A percentile compares a stretch with the other conserved stretches of the same genome.
Evolutionary conservation across 2,888 invertebrate species (phyloP).

Genomic region (Lampropteryx suffumata): DNA sequence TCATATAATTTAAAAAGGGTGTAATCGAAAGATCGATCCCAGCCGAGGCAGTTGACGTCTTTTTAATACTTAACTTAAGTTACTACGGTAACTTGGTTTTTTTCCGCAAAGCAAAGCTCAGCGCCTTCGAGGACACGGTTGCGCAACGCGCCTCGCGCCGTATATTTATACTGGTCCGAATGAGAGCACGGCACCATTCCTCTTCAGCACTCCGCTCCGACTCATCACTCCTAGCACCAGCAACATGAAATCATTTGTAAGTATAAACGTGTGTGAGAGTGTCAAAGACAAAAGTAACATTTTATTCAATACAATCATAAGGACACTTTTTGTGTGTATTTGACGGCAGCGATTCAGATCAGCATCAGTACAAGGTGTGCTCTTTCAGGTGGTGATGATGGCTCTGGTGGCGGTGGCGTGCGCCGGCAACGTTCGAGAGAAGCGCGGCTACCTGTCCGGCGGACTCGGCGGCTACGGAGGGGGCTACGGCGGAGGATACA

Average conservation of each 20-base stretch:
- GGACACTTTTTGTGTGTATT: too few species aligned
- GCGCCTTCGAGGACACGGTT: constrained; percentile 20
- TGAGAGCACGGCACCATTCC: constrained; percentile 17
- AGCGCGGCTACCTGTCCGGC: constrained; percentile 34
- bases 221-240: constrained; percentile 2
- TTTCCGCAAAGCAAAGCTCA: too few species aligned
- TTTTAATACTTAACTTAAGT: too few species aligned
- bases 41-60: too few species aligned
- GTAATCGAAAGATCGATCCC: too few species aligned
- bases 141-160: constrained; percentile 13
- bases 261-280: constrained; percentile 31
- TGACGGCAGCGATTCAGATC: background rate
- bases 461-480: constrained; percentile 32
- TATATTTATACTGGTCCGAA: constrained; percentile 14
- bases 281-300: too few species aligned
- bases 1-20: too few species aligned
- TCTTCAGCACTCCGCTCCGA: constrained; percentile 8
- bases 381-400: constrained; percentile 36
- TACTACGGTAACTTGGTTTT: too few species aligned
- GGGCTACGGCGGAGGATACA: constrained; percentile 10
- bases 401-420: constrained; percentile 32
- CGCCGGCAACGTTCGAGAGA: constrained; percentile 35
- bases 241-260: constrained; percentile 54
- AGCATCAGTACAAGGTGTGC: background rate
- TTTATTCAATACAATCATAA: too few species aligned